Evolutionary conservation across 2,888 invertebrate genomes (phyloP).

Genomic region (Epistrophe grossulariae): DNA sequence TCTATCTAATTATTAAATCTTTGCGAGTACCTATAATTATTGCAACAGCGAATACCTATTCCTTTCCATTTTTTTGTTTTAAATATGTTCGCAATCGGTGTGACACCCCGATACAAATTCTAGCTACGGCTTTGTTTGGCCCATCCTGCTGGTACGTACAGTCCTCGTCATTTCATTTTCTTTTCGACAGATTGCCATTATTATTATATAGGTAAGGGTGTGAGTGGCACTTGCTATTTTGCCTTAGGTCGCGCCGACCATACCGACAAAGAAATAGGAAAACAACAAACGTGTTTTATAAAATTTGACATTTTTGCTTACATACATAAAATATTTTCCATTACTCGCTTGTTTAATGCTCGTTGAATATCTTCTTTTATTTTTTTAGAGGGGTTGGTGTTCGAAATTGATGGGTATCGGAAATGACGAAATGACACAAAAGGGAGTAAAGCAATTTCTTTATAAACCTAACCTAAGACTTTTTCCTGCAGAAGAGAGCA

Average conservation of each 20-base stretch:
- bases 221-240: neutral
- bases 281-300: conserved; percentile 16
- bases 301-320: conserved; percentile 40
- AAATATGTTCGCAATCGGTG: too few species aligned
- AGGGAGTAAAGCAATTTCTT: conserved; percentile 51
- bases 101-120: neutral
- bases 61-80: too few species aligned
- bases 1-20: too few species aligned
- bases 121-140: neutral
- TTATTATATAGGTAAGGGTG: neutral
- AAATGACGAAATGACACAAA: conserved; percentile 38
- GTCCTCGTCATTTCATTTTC: neutral
- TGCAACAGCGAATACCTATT: too few species aligned
- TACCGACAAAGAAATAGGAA: neutral
- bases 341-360: conserved; percentile 48
- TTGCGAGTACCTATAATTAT: too few species aligned
- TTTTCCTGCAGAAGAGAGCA: neutral
- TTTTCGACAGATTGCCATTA: conserved; percentile 33
- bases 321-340: conserved; percentile 7
- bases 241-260: conserved; percentile 21
- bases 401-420: conserved; percentile 60
- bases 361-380: conserved; percentile 6
- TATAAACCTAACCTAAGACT: neutral
- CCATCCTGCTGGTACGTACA: neutral
- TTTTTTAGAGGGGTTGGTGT: neutral